A percentile compares a stretch with the other conserved stretches of the same genome.
Evolutionary conservation across 1,140 invertebrate genomes (phyloP).

Genomic region (Scaptomyza pallida): DNA sequence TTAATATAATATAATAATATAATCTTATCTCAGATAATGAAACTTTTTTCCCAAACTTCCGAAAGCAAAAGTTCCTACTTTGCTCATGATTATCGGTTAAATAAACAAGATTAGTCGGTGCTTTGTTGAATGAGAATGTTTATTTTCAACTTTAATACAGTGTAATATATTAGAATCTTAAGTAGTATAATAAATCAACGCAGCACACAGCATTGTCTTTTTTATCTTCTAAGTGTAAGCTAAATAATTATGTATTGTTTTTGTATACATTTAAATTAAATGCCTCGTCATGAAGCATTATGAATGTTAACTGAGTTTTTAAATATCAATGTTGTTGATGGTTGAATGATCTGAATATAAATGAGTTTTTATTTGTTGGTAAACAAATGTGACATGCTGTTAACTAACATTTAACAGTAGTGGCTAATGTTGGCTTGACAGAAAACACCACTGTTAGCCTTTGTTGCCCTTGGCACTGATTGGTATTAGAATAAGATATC

Average conservation of each 20-base stretch:
- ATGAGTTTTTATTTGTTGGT: not conserved
- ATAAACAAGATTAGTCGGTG: not conserved
- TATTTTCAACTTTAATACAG: conserved; percentile 39
- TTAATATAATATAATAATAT: no score
- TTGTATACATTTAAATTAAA: conserved; percentile 35
- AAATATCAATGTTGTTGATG: conserved; percentile 33
- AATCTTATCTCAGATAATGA: no score
- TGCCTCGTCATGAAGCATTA: conserved; percentile 28
- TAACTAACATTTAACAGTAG: conserved; percentile 39
- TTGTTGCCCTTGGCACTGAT: conserved; percentile 64
- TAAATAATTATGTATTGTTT: not conserved
- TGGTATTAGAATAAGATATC: conserved; percentile 39
- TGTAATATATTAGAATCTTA: conserved; percentile 29
- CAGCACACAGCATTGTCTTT: conserved; percentile 6
- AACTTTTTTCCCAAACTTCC: no score
- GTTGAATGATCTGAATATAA: conserved; percentile 10
- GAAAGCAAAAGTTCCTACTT: no score
- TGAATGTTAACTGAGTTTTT: conserved; percentile 10
- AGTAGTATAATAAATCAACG: conserved; percentile 30
- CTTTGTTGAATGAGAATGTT: conserved; percentile 36
- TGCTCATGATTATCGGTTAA: not conserved
- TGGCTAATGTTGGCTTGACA: conserved; percentile 27
- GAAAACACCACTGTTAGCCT: conserved; percentile 30
- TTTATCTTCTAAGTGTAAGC: conserved; percentile 22
- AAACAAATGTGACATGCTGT: conserved; percentile 29